Percentiles rank a stretch among this genome's conserved stretches.
Evolutionary conservation across 2,888 invertebrate genomes (phyloP).

Genomic region (Aleiodes leptofemur): DNA sequence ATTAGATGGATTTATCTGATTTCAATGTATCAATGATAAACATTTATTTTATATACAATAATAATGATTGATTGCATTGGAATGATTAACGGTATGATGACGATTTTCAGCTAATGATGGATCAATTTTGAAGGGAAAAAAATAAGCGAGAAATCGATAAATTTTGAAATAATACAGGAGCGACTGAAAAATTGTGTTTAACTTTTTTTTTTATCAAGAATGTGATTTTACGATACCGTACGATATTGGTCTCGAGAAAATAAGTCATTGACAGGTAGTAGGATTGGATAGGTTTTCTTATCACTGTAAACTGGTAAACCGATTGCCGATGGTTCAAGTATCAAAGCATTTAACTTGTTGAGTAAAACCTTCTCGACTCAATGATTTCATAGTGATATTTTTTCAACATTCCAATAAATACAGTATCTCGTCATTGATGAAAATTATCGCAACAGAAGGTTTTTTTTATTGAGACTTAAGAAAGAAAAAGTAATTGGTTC

Average conservation of each 20-base stretch:
- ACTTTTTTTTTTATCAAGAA: slow-evolving; percentile 47
- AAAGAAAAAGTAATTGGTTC: no score
- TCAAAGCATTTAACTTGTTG: neutral
- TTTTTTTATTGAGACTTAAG: no score
- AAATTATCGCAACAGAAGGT: no score
- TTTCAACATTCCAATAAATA: neutral
- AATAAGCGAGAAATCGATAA: slow-evolving; percentile 16
- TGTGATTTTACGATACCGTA: slow-evolving; percentile 34
- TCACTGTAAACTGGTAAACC: slow-evolving; percentile 9
- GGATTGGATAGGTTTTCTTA: slow-evolving; percentile 45
- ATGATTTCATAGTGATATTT: no score
- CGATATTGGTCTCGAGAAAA: slow-evolving; percentile 41
- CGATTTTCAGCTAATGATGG: neutral
- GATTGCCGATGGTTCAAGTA: slow-evolving; percentile 9
- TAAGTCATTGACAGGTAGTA: slow-evolving; percentile 53
- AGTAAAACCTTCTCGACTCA: neutral
- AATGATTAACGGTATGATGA: neutral
- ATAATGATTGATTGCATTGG: neutral
- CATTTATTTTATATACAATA: neutral
- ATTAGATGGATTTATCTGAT: slow-evolving; percentile 5
- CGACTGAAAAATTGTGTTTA: slow-evolving; percentile 35
- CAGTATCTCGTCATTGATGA: no score
- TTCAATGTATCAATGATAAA: neutral
- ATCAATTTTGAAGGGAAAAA: slow-evolving; percentile 27
- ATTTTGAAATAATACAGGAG: slow-evolving; percentile 24